A percentile compares a stretch with the other conserved stretches of the same genome.
phyloP scores from a whole-genome alignment of 2,797 vertebrate species.

The Antrozous pallidus region DNA sequence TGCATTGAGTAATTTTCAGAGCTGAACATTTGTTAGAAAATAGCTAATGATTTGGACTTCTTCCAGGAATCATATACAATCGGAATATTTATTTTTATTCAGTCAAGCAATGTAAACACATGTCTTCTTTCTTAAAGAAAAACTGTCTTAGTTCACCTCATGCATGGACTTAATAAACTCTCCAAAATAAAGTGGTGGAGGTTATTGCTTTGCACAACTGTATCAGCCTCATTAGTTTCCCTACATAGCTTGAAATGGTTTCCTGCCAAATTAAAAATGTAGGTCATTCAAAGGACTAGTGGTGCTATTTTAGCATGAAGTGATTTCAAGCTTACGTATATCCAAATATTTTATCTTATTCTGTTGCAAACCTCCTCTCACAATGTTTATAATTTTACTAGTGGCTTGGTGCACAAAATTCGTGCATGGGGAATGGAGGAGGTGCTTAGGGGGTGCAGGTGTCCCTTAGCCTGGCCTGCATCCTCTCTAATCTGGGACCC shows the following conservation, averaged over 20 bases:
- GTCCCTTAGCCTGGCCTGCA: too few relatives aligned
- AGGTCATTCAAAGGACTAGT: slow-evolving; percentile 82
- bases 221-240: slow-evolving; percentile 80
- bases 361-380: slow-evolving; percentile 47
- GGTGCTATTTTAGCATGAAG: slow-evolving; percentile 68
- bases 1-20: slow-evolving; percentile 45
- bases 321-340: slow-evolving; percentile 73
- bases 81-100: slow-evolving; percentile 75
- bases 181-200: slow-evolving; percentile 74
- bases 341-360: slow-evolving; percentile 55
- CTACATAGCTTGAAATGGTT: slow-evolving; percentile 76
- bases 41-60: slow-evolving; percentile 61
- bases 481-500: too few relatives aligned
- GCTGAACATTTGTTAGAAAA: slow-evolving; percentile 66
- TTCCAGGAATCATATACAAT: slow-evolving; percentile 53
- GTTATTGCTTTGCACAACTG: slow-evolving; percentile 78
- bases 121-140: slow-evolving; percentile 67
- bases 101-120: slow-evolving; percentile 63
- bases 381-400: slow-evolving; percentile 67
- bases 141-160: slow-evolving; percentile 65
- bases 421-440: too few relatives aligned
- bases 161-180: slow-evolving; percentile 69
- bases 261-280: slow-evolving; percentile 82
- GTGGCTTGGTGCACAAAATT: too few relatives aligned
- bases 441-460: too few relatives aligned